phyloP scores from a whole-genome alignment of 2,888 invertebrate species.

The Cheiracanthium punctorium region DNA sequence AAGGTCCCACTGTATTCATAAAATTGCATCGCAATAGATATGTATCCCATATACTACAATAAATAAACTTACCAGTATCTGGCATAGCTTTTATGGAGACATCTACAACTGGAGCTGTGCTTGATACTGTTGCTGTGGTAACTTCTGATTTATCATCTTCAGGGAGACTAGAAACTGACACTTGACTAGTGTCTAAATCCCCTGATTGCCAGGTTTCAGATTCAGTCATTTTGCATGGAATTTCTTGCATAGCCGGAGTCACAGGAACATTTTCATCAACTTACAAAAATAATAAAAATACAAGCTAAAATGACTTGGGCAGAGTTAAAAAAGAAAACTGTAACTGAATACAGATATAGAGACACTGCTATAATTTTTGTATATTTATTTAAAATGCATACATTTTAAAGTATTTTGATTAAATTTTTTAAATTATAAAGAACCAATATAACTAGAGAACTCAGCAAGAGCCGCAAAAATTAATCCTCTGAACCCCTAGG shows the following conservation, averaged over 20 bases:
- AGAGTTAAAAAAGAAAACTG: background rate
- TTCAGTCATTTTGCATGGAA: slow-evolving; percentile 46
- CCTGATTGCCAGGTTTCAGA: slow-evolving; percentile 72
- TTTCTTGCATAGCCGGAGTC: slow-evolving; percentile 32
- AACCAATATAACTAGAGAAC: no score
- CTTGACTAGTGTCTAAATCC: slow-evolving; percentile 73
- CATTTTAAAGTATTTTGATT: no score
- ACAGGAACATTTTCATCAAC: background rate
- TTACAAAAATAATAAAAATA: background rate
- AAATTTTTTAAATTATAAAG: no score
- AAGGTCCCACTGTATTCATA: no score
- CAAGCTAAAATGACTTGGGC: background rate
- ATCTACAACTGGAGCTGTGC: slow-evolving; percentile 34
- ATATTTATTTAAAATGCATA: no score
- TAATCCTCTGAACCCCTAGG: no score
- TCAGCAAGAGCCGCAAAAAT: no score
- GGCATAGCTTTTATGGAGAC: background rate
- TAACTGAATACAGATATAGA: no score
- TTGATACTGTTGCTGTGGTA: slow-evolving; percentile 70
- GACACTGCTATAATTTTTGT: no score
- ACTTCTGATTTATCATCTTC: slow-evolving; percentile 72
- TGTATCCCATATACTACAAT: no score
- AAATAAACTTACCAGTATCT: slow-evolving; percentile 27
- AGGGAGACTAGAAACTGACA: slow-evolving; percentile 72
- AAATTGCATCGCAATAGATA: no score